Conservation (phyloP, 2,888 invertebrate genomes). For the Apodemia zela region DNA sequence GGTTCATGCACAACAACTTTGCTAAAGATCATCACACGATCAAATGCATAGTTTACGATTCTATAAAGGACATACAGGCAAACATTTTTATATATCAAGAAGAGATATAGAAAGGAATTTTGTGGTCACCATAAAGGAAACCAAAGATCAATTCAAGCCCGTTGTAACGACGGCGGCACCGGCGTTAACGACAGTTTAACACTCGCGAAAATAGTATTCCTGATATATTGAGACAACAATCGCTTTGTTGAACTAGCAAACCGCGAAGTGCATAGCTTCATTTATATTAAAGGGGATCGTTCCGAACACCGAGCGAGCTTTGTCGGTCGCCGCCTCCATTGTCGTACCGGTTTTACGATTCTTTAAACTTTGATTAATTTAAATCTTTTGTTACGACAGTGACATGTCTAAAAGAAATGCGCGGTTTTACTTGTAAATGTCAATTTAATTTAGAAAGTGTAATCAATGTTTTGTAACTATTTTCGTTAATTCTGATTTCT, state of each 20-base stretch:
- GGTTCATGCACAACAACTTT: no score
- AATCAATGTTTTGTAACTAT: no score
- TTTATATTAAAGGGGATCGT: neutral
- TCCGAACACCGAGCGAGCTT: neutral
- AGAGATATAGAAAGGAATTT: no score
- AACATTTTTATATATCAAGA: no score
- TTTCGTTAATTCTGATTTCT: no score
- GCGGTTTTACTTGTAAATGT: no score
- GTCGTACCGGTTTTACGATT: constrained; percentile 3
- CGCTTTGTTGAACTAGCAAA: constrained; percentile 4
- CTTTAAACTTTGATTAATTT: neutral
- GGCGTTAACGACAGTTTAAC: neutral
- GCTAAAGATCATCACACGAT: no score
- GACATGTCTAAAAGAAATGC: neutral
- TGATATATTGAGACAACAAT: constrained; percentile 7
- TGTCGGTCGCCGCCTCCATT: neutral
- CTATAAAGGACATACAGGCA: no score
- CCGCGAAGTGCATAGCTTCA: constrained; percentile 5
- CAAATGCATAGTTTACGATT: no score
- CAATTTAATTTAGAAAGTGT: no score
- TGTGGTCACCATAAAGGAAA: neutral
- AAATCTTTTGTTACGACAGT: neutral
- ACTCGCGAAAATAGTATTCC: neutral
- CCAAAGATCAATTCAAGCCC: neutral
- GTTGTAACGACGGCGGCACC: neutral